Conservation (phyloP, 2,113 vertebrate genomes). For the Columba janthina region DNA sequence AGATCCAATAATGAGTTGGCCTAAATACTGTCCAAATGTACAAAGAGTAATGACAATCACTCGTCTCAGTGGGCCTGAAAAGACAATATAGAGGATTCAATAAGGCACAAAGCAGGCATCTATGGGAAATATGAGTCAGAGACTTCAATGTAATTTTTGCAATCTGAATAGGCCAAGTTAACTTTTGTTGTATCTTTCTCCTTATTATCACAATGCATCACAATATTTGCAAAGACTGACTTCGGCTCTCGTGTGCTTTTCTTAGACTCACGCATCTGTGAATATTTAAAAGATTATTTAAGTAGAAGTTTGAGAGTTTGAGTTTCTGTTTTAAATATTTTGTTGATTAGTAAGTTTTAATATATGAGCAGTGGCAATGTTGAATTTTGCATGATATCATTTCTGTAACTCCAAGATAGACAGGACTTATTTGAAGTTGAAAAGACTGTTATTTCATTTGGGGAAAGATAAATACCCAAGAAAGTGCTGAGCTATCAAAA, state of each 20-base stretch:
- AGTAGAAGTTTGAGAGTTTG: slow-evolving; percentile 11
- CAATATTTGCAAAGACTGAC: background rate
- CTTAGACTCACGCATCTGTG: background rate
- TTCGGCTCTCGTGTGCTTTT: background rate
- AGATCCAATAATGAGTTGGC: background rate
- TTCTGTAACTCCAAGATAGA: slow-evolving; percentile 53
- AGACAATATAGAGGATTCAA: background rate
- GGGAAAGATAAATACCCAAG: slow-evolving; percentile 56
- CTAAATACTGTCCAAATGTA: background rate
- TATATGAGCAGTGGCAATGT: background rate
- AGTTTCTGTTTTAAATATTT: slow-evolving; percentile 38
- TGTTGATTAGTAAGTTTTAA: slow-evolving; percentile 32
- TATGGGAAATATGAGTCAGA: background rate
- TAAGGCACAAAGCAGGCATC: background rate
- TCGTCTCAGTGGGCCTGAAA: background rate
- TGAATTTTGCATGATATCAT: slow-evolving; percentile 34
- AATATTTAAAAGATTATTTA: slow-evolving; percentile 17
- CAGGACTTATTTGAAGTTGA: slow-evolving; percentile 56
- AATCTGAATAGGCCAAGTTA: background rate
- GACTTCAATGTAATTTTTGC: background rate
- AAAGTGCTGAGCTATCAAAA: slow-evolving; percentile 65
- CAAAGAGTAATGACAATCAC: background rate
- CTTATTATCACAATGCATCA: background rate
- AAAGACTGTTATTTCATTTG: slow-evolving; percentile 59
- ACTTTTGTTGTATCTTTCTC: background rate